Conservation (phyloP, 1,140 invertebrate species). For the Propsilocerus akamusi region DNA sequence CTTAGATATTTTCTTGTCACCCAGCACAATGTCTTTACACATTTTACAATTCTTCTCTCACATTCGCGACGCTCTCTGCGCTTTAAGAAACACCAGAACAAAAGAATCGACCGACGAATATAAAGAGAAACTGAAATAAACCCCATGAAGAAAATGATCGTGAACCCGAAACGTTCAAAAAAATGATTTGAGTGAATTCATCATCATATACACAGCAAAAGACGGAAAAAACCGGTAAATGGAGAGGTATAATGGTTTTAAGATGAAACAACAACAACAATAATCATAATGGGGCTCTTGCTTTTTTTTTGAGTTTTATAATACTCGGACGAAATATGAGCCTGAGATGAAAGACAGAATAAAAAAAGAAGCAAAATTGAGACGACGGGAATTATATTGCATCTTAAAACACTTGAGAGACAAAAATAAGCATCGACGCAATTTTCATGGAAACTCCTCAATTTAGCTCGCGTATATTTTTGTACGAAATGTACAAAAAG, state of each 20-base stretch:
- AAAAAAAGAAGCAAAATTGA: too few species aligned
- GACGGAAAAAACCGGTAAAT: background rate
- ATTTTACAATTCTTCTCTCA: background rate
- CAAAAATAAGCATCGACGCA: too few species aligned
- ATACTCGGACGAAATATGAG: background rate
- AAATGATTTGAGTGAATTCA: background rate
- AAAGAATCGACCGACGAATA: background rate
- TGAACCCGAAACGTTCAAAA: background rate
- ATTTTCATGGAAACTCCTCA: too few species aligned
- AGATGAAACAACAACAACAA: conserved; percentile 1
- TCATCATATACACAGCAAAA: background rate
- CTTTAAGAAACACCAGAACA: background rate
- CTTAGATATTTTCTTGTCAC: background rate
- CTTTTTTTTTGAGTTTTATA: background rate
- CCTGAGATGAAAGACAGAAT: background rate
- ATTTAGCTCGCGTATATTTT: too few species aligned
- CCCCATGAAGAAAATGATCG: background rate
- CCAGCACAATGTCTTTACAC: background rate
- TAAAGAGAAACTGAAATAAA: background rate
- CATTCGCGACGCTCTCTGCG: background rate
- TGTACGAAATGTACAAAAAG: too few species aligned
- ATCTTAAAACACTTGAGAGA: too few species aligned
- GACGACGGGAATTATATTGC: too few species aligned
- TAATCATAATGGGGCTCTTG: background rate
- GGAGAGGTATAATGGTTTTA: background rate